phyloP scores from a whole-genome alignment of 2,113 vertebrate genomes.

The Ivindomyrus marchei region DNA sequence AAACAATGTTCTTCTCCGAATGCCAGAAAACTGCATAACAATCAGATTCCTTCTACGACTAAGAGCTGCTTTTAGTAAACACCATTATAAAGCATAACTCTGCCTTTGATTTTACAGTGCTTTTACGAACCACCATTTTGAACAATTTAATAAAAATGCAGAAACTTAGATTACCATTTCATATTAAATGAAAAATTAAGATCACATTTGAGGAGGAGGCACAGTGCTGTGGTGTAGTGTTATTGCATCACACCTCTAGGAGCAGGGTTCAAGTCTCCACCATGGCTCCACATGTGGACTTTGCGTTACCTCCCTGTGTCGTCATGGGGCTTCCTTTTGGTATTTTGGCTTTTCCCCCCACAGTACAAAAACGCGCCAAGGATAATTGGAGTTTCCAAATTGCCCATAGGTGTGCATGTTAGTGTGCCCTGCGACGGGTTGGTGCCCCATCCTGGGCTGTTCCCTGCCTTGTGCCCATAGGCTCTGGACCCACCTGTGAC shows the following conservation, averaged over 20 bases:
- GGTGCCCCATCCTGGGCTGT: neutral
- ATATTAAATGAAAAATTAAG: neutral
- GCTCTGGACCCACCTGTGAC: neutral
- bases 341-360: neutral
- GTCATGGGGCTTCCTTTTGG: neutral
- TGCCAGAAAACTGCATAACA: neutral
- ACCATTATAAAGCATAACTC: neutral
- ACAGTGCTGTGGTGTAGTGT: neutral
- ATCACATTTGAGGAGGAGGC: neutral
- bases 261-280: neutral
- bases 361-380: neutral
- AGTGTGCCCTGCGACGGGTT: neutral
- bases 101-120: neutral
- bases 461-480: neutral
- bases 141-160: neutral
- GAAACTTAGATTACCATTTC: neutral
- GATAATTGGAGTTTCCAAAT: neutral
- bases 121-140: neutral
- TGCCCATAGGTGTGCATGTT: neutral
- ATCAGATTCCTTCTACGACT: conserved; percentile 15
- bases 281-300: neutral
- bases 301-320: neutral
- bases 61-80: neutral
- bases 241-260: neutral
- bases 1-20: neutral